A percentile compares a stretch with the other conserved stretches of the same genome.
phyloP scores from a whole-genome alignment of 2,797 vertebrate genomes.

The Aulostomus chinensis region DNA sequence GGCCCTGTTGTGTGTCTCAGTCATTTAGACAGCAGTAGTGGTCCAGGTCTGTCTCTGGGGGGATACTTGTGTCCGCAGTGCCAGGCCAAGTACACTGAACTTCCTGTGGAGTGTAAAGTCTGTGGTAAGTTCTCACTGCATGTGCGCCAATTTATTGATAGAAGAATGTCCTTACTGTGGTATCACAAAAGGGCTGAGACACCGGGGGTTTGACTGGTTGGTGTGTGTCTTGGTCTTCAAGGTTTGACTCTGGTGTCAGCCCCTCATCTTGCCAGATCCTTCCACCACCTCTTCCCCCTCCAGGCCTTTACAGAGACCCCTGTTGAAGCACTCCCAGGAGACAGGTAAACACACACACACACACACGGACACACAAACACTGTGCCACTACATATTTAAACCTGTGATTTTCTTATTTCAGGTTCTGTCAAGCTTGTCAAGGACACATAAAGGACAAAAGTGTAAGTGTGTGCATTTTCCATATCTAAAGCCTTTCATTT shows the following conservation, averaged over 20 bases:
- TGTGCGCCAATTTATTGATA: no score
- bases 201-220: neutral
- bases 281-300: constrained; percentile 96
- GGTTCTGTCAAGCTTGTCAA: constrained; percentile 92
- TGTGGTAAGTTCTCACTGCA: constrained; percentile 85
- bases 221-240: constrained; percentile 56
- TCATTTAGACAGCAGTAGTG: constrained; percentile 86
- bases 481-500: no score
- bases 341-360: no score
- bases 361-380: neutral
- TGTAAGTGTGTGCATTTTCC: constrained; percentile 78
- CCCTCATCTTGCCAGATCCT: constrained; percentile 95
- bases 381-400: constrained; percentile 7
- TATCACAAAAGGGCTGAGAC: no score
- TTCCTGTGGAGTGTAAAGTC: constrained; percentile 97
- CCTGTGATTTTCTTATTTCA: constrained; percentile 59
- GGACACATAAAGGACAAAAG: constrained; percentile 89
- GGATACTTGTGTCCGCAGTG: constrained; percentile 98
- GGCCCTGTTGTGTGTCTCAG: constrained; percentile 61
- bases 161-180: no score
- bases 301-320: constrained; percentile 86
- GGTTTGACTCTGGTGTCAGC: constrained; percentile 95
- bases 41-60: constrained; percentile 86
- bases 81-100: constrained; percentile 92
- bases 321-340: constrained; percentile 76